These are phyloP conservation scores for Netta rufina DNA, from an alignment of 2,797 vertebrate species.

Conservation along the genomic window DNA sequence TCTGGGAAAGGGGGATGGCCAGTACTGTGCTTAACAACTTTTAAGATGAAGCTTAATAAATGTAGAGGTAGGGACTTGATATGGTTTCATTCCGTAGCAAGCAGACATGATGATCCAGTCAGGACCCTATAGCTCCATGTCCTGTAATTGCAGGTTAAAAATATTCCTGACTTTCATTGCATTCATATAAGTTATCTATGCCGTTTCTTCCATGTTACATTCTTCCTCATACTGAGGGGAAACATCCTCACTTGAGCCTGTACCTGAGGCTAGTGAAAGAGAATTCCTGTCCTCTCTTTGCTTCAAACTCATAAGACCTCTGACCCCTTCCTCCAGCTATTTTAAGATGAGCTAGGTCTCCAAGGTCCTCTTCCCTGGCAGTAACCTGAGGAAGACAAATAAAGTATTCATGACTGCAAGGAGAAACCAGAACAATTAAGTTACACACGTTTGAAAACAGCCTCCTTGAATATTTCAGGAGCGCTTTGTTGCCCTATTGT, in stretches of 20 bases:
- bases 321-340: neutral
- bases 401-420: slow-evolving; percentile 63
- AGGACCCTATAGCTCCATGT: neutral
- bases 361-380: neutral
- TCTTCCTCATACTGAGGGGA: neutral
- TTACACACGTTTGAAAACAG: slow-evolving; percentile 49
- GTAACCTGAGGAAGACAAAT: slow-evolving; percentile 37
- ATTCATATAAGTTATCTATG: neutral
- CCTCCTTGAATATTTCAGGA: slow-evolving; percentile 65
- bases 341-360: neutral
- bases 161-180: rapidly evolving
- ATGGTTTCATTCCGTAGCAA: neutral
- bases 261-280: neutral
- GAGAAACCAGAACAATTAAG: slow-evolving; percentile 67
- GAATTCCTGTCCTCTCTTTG: neutral
- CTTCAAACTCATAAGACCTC: neutral
- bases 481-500: slow-evolving; percentile 45
- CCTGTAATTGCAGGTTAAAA: neutral
- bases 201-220: neutral
- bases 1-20: neutral
- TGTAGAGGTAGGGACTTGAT: neutral
- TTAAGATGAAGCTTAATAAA: neutral
- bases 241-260: neutral
- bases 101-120: neutral
- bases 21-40: neutral